phyloP scores from a whole-genome alignment of 2,797 vertebrate species.

The Gambusia yucatana region DNA sequence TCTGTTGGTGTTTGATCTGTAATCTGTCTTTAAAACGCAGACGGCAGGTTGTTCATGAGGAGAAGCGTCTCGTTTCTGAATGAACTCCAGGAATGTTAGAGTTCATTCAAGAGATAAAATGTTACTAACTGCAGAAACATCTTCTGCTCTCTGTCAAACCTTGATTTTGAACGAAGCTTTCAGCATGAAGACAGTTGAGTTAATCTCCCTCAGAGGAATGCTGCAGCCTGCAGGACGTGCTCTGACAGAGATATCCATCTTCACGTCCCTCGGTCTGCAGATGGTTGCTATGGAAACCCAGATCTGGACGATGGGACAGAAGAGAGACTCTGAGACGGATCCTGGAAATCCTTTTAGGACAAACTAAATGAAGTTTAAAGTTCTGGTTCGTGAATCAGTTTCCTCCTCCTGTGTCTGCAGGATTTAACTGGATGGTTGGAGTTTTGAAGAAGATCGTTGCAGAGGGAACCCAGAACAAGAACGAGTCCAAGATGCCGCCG shows the following conservation, averaged over 20 bases:
- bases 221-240: too few relatives aligned
- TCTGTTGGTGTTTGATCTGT: not conserved
- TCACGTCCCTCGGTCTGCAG: not conserved
- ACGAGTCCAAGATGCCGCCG: slow-evolving; percentile 42
- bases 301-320: too few relatives aligned
- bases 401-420: slow-evolving; percentile 40
- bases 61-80: not conserved
- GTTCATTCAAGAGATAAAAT: slow-evolving; percentile 4
- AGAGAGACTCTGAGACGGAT: too few relatives aligned
- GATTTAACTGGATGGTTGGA: slow-evolving; percentile 81
- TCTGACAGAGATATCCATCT: not conserved
- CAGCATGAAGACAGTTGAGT: slow-evolving; percentile 7
- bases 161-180: slow-evolving; percentile 5
- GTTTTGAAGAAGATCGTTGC: slow-evolving; percentile 68
- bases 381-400: not conserved
- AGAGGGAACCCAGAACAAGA: slow-evolving; percentile 32
- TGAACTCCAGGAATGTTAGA: slow-evolving; percentile 42
- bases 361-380: not conserved
- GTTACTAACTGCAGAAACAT: too few relatives aligned
- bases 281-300: not conserved
- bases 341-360: not conserved
- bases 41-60: not conserved
- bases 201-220: not conserved
- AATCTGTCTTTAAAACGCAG: not conserved
- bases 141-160: slow-evolving; percentile 13